A percentile compares a stretch with the other conserved stretches of the same genome.
Evolutionary conservation across 1,140 invertebrate species (phyloP).

Genomic region (Gryon sp.): DNA sequence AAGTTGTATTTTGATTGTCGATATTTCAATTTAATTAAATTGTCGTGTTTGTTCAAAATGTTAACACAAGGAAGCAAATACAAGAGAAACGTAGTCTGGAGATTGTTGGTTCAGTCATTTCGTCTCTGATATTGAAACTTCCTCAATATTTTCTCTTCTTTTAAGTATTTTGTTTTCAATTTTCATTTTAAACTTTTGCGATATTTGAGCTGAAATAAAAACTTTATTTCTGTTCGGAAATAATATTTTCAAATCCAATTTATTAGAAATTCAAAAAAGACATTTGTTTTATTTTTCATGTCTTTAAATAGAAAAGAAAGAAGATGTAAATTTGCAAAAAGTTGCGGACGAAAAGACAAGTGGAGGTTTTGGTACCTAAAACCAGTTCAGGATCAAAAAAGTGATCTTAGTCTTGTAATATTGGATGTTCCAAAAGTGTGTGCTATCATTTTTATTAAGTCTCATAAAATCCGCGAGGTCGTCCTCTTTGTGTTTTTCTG

Average conservation of each 20-base stretch:
- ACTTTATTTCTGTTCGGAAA: no score
- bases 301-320: no score
- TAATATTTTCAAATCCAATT: no score
- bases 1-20: neutral
- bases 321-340: conserved; percentile 3
- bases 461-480: conserved; percentile 71
- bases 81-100: conserved; percentile 20
- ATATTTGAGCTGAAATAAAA: conserved; percentile 71
- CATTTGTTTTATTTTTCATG: no score
- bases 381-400: conserved; percentile 47
- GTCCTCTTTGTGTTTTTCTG: conserved; percentile 29
- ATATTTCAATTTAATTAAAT: conserved; percentile 56
- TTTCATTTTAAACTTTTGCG: conserved; percentile 57
- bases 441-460: conserved; percentile 74
- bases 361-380: no score
- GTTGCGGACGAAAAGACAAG: conserved; percentile 10
- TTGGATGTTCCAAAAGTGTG: conserved; percentile 38
- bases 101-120: conserved; percentile 55
- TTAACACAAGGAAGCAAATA: conserved; percentile 49
- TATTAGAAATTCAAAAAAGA: no score
- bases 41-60: conserved; percentile 42
- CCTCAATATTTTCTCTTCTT: conserved; percentile 44
- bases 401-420: conserved; percentile 48
- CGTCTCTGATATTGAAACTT: conserved; percentile 42
- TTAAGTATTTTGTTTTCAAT: conserved; percentile 41